phyloP scores from a whole-genome alignment of 2,888 invertebrate species.

The Cotesia congregata region DNA sequence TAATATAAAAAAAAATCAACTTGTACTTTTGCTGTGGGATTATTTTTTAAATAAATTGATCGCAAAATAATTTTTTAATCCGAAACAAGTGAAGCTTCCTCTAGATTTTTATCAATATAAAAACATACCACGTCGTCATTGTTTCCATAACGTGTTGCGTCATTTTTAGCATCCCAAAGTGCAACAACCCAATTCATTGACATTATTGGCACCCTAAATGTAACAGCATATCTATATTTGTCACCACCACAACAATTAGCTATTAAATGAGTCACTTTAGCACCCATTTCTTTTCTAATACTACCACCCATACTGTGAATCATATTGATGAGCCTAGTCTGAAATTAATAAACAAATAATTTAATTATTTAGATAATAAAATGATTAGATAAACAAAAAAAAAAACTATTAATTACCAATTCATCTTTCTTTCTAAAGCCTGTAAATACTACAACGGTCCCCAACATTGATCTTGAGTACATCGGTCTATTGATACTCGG shows the following conservation, averaged over 20 bases:
- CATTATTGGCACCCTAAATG: slow-evolving; percentile 91
- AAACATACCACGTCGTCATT: slow-evolving; percentile 78
- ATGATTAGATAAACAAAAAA: slow-evolving; percentile 15
- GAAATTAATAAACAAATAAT: slow-evolving; percentile 51
- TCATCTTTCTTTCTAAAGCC: slow-evolving; percentile 92
- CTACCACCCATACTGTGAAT: slow-evolving; percentile 98
- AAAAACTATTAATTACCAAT: slow-evolving; percentile 76
- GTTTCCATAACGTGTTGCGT: slow-evolving; percentile 79
- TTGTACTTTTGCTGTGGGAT: too few relatives aligned
- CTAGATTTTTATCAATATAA: slow-evolving; percentile 10
- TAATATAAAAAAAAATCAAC: too few relatives aligned
- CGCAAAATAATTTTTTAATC: too few relatives aligned
- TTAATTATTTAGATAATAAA: slow-evolving; percentile 32
- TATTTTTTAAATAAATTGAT: too few relatives aligned
- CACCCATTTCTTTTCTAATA: slow-evolving; percentile 90
- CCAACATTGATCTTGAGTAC: slow-evolving; percentile 90
- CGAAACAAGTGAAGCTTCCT: not conserved
- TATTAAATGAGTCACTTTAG: slow-evolving; percentile 93
- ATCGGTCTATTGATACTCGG: slow-evolving; percentile 85
- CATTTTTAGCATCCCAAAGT: slow-evolving; percentile 86
- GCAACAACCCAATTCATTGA: slow-evolving; percentile 89
- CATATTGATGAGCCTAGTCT: slow-evolving; percentile 89
- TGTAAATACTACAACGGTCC: slow-evolving; percentile 91
- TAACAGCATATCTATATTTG: slow-evolving; percentile 94
- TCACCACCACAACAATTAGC: slow-evolving; percentile 91